Conservation (phyloP, 1,140 invertebrate genomes). For the Radopholus similis region DNA sequence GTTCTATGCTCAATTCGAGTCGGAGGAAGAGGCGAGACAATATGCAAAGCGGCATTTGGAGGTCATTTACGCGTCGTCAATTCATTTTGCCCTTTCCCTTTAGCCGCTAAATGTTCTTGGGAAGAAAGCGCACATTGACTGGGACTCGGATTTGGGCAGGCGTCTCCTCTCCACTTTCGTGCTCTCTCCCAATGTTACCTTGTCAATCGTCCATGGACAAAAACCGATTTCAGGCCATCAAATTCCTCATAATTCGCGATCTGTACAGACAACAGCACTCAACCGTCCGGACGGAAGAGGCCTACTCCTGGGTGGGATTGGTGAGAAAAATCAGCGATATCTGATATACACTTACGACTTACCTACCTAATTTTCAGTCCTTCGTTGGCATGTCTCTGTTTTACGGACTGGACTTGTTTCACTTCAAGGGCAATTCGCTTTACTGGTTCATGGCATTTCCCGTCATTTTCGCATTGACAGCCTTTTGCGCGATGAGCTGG, state of each 20-base stretch:
- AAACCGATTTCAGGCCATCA: constrained; percentile 4
- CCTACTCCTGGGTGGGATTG: no score
- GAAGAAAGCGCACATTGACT: constrained; percentile 18
- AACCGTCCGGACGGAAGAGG: not conserved
- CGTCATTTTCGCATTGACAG: not conserved
- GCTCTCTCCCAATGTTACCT: constrained; percentile 12
- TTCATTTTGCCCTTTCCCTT: constrained; percentile 1
- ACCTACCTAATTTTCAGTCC: not conserved
- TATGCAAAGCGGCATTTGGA: constrained; percentile 29
- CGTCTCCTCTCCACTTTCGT: constrained; percentile 23
- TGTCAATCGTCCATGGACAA: no score
- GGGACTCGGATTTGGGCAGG: constrained; percentile 20
- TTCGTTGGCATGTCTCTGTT: constrained; percentile 3
- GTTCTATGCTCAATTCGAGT: constrained; percentile 23
- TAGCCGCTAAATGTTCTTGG: constrained; percentile 22
- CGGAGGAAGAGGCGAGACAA: constrained; percentile 19
- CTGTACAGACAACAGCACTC: not conserved
- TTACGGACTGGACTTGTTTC: not conserved
- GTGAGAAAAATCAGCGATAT: no score
- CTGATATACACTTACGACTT: no score
- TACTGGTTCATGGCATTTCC: not conserved
- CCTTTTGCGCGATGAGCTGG: constrained; percentile 1
- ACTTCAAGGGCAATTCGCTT: constrained; percentile 1
- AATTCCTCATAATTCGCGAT: constrained; percentile 12
- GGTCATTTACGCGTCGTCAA: not conserved